phyloP scores from a whole-genome alignment of 2,113 vertebrate species.

The Spheniscus mendiculus region DNA sequence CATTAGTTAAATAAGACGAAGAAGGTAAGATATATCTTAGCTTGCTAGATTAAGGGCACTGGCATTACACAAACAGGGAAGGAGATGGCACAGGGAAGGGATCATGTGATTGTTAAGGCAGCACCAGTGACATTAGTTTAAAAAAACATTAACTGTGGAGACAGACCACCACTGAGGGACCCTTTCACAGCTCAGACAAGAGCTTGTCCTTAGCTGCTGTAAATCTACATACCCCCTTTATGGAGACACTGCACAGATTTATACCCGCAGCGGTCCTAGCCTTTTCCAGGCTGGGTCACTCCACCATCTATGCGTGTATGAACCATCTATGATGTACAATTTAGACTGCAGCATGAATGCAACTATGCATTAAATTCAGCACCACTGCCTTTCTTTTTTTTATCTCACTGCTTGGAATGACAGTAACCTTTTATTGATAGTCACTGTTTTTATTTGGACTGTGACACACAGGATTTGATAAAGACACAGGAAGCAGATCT shows the following conservation, averaged over 20 bases:
- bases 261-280: neutral
- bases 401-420: neutral
- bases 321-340: neutral
- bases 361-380: neutral
- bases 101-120: neutral
- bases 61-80: neutral
- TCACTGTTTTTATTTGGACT: neutral
- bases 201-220: neutral
- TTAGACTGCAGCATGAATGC: neutral
- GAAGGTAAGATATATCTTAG: neutral
- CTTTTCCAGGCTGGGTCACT: neutral
- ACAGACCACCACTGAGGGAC: neutral
- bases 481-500: neutral
- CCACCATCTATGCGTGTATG: neutral
- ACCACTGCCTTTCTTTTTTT: neutral
- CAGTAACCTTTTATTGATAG: neutral
- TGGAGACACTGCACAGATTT: neutral
- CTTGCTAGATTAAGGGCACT: neutral
- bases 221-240: neutral
- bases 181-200: neutral
- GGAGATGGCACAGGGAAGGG: neutral
- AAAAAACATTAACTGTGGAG: constrained; percentile 7
- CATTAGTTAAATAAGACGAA: constrained; percentile 60
- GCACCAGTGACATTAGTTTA: neutral
- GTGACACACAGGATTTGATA: neutral